Evolutionary conservation across 2,113 vertebrate species (phyloP).

Genomic region (Anser cygnoides): DNA sequence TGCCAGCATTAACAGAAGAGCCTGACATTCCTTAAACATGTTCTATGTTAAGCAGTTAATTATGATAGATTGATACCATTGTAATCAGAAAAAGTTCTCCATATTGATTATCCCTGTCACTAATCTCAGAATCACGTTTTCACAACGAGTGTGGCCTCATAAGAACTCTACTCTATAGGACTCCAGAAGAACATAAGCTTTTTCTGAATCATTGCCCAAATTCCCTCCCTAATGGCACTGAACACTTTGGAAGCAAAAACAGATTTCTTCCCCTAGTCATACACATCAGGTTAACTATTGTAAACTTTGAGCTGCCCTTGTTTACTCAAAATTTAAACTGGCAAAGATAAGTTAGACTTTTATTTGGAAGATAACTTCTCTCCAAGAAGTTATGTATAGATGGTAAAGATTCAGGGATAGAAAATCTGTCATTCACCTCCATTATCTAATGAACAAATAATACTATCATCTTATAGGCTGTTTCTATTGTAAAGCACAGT

Average conservation of each 20-base stretch:
- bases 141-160: neutral
- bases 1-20: neutral
- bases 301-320: slow-evolving; percentile 35
- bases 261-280: neutral
- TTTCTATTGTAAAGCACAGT: neutral
- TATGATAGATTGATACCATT: neutral
- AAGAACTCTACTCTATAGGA: slow-evolving; percentile 9
- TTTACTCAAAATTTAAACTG: neutral
- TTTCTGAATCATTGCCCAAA: neutral
- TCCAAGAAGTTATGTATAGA: neutral
- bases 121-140: slow-evolving; percentile 50
- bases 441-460: slow-evolving; percentile 58
- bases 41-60: neutral
- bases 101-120: neutral
- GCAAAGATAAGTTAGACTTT: slow-evolving; percentile 56
- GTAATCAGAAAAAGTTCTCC: neutral
- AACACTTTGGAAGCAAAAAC: neutral
- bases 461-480: neutral
- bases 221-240: neutral
- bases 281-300: neutral
- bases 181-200: slow-evolving; percentile 20
- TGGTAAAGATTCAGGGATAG: neutral
- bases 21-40: neutral
- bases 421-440: neutral
- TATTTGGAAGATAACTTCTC: slow-evolving; percentile 38